phyloP scores from a whole-genome alignment of 2,888 invertebrate species.

The Drosophila algonquin region DNA sequence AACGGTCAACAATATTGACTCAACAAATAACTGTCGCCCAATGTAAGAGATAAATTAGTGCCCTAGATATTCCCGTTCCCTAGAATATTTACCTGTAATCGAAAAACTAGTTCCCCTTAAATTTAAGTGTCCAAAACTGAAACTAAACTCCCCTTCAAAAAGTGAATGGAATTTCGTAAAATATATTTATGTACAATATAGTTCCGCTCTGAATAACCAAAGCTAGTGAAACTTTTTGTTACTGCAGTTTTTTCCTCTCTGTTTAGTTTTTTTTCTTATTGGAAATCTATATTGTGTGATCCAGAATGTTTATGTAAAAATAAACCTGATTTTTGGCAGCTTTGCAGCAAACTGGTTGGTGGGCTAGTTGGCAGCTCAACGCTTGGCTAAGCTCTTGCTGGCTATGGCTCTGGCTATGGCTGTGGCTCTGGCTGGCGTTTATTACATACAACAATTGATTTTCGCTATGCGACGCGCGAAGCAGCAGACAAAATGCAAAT shows the following conservation, averaged over 20 bases:
- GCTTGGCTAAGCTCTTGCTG: slow-evolving; percentile 5
- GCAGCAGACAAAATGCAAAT: slow-evolving; percentile 59
- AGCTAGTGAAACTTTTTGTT: neutral
- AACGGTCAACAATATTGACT: too few relatives aligned
- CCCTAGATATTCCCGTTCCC: too few relatives aligned
- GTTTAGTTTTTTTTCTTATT: slow-evolving; percentile 3
- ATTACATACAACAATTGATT: slow-evolving; percentile 58
- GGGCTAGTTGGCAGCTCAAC: neutral
- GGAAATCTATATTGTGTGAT: slow-evolving; percentile 1
- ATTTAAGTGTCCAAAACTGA: neutral
- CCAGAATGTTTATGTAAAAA: slow-evolving; percentile 27
- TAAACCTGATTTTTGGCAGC: slow-evolving; percentile 29
- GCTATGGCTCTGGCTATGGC: slow-evolving; percentile 2
- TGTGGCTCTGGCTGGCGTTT: slow-evolving; percentile 22
- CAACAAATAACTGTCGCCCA: too few relatives aligned
- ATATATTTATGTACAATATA: neutral
- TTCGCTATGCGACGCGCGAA: slow-evolving; percentile 48
- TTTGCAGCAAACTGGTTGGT: slow-evolving; percentile 27
- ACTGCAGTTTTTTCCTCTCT: neutral
- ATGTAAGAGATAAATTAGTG: too few relatives aligned
- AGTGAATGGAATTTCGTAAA: neutral
- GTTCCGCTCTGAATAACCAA: neutral
- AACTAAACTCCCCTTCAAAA: neutral
- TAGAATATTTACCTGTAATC: neutral
- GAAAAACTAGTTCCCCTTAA: neutral